These are phyloP conservation scores for Leptopilina syphax DNA, from an alignment of 2,888 invertebrate genomes.

Conservation along the genomic window DNA sequence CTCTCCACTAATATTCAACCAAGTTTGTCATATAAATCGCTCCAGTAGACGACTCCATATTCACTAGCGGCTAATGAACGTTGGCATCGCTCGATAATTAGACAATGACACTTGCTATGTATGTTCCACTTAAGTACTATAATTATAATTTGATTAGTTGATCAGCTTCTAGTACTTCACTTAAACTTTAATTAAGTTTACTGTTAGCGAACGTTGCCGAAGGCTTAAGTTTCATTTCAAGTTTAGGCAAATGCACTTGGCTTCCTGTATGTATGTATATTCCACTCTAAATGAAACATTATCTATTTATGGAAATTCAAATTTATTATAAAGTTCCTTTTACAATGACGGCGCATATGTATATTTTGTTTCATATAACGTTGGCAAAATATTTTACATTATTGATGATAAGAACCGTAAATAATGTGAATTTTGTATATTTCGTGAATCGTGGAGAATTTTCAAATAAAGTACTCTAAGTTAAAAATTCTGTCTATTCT, in stretches of 20 bases:
- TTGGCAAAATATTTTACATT: constrained; percentile 19
- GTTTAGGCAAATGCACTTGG: constrained; percentile 15
- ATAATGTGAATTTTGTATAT: neutral
- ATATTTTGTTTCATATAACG: no score
- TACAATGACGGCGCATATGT: neutral
- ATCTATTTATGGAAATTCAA: constrained; percentile 28
- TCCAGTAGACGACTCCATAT: neutral
- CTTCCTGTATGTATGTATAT: neutral
- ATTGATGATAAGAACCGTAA: neutral
- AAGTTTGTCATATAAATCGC: constrained; percentile 34
- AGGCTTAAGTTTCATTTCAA: constrained; percentile 23
- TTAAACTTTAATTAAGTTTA: constrained; percentile 22
- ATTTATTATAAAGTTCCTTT: constrained; percentile 14
- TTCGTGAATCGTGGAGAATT: no score
- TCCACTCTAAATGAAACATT: constrained; percentile 24
- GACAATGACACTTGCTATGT: constrained; percentile 21
- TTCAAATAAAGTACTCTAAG: no score
- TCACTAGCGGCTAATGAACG: constrained; percentile 23
- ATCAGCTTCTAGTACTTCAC: neutral
- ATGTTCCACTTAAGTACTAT: constrained; percentile 24
- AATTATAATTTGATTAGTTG: constrained; percentile 20
- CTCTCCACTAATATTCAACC: constrained; percentile 8
- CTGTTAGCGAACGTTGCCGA: constrained; percentile 1
- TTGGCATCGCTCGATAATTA: constrained; percentile 34
- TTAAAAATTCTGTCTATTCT: no score